Percentiles rank a stretch among this genome's conserved stretches.
phyloP scores from a whole-genome alignment of 2,888 invertebrate species.

The Zele albiditarsus region DNA sequence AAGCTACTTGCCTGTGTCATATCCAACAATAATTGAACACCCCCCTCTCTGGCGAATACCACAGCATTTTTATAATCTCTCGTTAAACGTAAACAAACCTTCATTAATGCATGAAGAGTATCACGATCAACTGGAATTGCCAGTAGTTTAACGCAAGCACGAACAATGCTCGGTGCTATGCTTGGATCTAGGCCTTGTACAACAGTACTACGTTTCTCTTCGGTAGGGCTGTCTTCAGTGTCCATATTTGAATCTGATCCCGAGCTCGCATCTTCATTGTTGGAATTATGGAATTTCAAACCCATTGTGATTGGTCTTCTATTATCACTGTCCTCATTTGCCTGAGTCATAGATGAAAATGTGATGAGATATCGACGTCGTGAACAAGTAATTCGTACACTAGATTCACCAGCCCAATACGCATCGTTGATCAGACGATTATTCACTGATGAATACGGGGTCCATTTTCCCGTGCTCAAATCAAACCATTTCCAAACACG shows the following conservation, averaged over 20 bases:
- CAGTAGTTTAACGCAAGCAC: constrained; percentile 80
- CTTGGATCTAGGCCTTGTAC: constrained; percentile 67
- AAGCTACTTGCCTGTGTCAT: constrained; percentile 83
- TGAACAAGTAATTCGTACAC: constrained; percentile 82
- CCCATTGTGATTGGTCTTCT: constrained; percentile 85
- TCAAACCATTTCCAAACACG: constrained; percentile 89
- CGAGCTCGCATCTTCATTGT: constrained; percentile 59
- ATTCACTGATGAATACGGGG: constrained; percentile 80
- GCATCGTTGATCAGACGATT: constrained; percentile 86
- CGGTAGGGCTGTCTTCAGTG: constrained; percentile 64
- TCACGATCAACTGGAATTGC: constrained; percentile 83
- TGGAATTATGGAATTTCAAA: constrained; percentile 66
- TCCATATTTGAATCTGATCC: constrained; percentile 68
- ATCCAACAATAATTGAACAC: constrained; percentile 81
- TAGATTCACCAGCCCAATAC: constrained; percentile 82
- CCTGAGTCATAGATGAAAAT: constrained; percentile 86
- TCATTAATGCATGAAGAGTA: constrained; percentile 84
- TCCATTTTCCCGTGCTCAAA: constrained; percentile 87
- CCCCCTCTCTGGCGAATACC: constrained; percentile 83
- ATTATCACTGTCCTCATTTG: constrained; percentile 89
- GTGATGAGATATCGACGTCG: constrained; percentile 85
- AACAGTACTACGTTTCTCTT: constrained; percentile 65
- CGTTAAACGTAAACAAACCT: constrained; percentile 83
- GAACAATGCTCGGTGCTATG: constrained; percentile 68
- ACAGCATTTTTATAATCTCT: constrained; percentile 82